phyloP scores from a whole-genome alignment of 1,140 invertebrate genomes.

The Ceratosolen fusciceps region DNA sequence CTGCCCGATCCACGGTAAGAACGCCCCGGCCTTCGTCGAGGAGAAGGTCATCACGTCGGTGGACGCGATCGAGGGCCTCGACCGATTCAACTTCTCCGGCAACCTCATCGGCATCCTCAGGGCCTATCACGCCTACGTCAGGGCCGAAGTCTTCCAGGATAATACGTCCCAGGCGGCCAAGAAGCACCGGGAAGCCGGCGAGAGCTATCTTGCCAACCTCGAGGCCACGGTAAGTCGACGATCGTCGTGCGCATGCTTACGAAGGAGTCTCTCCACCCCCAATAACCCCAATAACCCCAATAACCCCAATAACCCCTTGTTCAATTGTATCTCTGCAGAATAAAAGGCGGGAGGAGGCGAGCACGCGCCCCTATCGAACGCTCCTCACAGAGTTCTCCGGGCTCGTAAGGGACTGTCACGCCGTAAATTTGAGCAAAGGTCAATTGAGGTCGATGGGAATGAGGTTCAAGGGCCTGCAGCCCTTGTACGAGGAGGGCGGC shows the following conservation, averaged over 20 bases:
- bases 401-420: background rate
- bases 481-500: conserved; percentile 9
- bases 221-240: background rate
- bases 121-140: conserved; percentile 54
- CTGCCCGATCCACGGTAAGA: conserved; percentile 53
- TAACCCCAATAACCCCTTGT: too few species aligned
- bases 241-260: too few species aligned
- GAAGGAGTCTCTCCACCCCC: too few species aligned
- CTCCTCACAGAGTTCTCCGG: conserved; percentile 20
- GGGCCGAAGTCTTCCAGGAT: conserved; percentile 18
- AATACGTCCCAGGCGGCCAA: conserved; percentile 1
- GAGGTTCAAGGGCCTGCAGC: background rate
- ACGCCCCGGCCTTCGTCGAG: conserved; percentile 20
- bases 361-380: conserved; percentile 15
- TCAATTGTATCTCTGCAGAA: conserved; percentile 39
- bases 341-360: background rate
- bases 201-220: conserved; percentile 44
- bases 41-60: conserved; percentile 42
- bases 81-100: conserved; percentile 54
- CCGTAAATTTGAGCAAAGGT: background rate
- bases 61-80: conserved; percentile 56
- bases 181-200: conserved; percentile 24
- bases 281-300: too few species aligned
- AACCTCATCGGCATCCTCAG: conserved; percentile 57
- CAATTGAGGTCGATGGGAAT: conserved; percentile 5